Base-by-base conservation (phyloP, 2,797 vertebrate genomes). In the Buceros bicornis region DNA sequence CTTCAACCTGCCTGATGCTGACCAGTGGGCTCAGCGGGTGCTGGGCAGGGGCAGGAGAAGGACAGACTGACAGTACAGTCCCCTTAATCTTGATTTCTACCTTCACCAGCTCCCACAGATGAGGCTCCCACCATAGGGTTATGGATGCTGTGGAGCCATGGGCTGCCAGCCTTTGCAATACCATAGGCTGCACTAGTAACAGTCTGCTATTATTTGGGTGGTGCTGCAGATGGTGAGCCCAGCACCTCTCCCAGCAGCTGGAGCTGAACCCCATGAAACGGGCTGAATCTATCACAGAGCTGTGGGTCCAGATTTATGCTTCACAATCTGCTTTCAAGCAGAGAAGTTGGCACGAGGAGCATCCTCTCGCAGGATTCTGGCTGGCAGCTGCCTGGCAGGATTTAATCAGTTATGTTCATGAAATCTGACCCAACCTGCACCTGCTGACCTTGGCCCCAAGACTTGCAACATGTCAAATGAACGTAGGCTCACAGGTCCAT, bases 361-460 rank as follows among this genome's bases (percentile, higher is more conserved):
- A 40, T 29, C 48, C 48, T 76, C 62, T 33, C 79, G 77, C 87
- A 87, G 93, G 66, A 53, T 20, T 93, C 76, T 93, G 89, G 80
- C 89, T 93, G 71, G 71, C 11, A 5, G 56, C 69, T 86, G 58
- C 40, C 72, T 76, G 91, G 69, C 72, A 93, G 66, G 58, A 64
- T 91, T 90, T 86, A 86, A 74, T 78, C 70, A 82, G 77, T 74
- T 90, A 20, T 60, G 66, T 90, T 84, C 15, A 40, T 60, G 58
- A 87, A 72, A 82, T 69, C 40, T 79, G 58, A 72, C 89, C 60
- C 87, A 94, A 5, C 7, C 54, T 54, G 43, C 66, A 70, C 73
- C 82, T 87, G 73, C 73, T 95, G 91, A 95, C 91, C 94, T 95
- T 73, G 77, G 56, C 31, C 71, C 24, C 72, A 54, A 58, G 54